Evolutionary conservation across 1,140 invertebrate genomes (phyloP).

Genomic region (Eumaeus atala): DNA sequence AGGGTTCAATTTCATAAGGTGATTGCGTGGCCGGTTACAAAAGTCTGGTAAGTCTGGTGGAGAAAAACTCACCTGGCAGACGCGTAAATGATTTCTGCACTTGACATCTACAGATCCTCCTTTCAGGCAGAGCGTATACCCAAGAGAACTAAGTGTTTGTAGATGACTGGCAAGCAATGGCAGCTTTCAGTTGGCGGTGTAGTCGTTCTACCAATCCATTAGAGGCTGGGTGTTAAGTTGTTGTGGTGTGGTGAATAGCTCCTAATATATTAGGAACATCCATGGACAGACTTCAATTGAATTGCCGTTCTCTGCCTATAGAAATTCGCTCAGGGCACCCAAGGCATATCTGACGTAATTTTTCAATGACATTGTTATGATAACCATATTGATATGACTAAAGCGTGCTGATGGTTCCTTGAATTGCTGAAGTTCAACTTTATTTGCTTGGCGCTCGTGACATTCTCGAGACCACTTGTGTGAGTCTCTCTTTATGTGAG

Average conservation of each 20-base stretch:
- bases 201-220: constrained; percentile 6
- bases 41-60: too few relatives aligned
- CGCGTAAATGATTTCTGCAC: not conserved
- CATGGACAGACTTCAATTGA: not conserved
- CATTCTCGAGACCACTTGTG: too few relatives aligned
- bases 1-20: too few relatives aligned
- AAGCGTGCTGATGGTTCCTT: not conserved
- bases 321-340: not conserved
- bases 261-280: not conserved
- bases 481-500: too few relatives aligned
- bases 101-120: not conserved
- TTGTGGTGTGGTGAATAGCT: not conserved
- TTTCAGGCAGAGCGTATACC: constrained; percentile 5
- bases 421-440: not conserved
- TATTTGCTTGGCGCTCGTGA: too few relatives aligned
- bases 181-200: constrained; percentile 7
- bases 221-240: constrained; percentile 4
- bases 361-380: not conserved
- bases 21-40: too few relatives aligned
- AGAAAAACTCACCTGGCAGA: not conserved
- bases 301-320: not conserved
- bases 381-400: constrained; percentile 8
- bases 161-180: constrained; percentile 5
- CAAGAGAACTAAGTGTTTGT: not conserved
- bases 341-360: not conserved